Base-by-base conservation (phyloP, 2,797 vertebrate species). In the Synanceia verrucosa region DNA sequence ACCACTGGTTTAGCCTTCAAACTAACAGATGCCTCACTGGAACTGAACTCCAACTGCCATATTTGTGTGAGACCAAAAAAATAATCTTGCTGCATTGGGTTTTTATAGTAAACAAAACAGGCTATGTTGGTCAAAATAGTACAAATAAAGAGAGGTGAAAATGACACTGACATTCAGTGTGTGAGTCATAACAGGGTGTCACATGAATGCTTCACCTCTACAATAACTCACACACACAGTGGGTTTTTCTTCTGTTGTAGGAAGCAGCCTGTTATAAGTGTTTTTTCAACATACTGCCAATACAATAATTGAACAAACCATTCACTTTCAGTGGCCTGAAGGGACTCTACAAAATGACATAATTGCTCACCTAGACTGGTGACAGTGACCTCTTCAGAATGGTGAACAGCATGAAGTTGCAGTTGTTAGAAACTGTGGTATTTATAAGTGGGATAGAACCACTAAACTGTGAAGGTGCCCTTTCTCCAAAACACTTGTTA, bases 261-360 rank as follows among this genome's bases (percentile, higher is more conserved):
- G 66, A 58, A 5, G 51, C 55, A 37, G 36, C 12, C 62, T 31
- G 11, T 73, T 73, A 60, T 52, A 37, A 57, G 19, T 18, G n/a
- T 5, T 71, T 62, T 72, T 13, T 74, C 34, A 19, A 28, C n/a
- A 36, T 41, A 29, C 46, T 65, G 69, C 61, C 63, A 66, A 55
- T 72, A 55, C 29, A 24, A 69, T 36, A 65, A 78, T 46, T 57
- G 18, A 6, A 58, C 43, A 5, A 37, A 23, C 6, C 24, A 59
- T 31, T 28, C 6, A 5, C 33, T 70, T 41, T 72, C 29, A 34
- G 9, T 39, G n/a, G 11, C 66, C 26, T 10, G 13, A 41, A 65
- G 51, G 23, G 37, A 28, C 57, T 48, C 62, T 29, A 24, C 29
- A 41, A 37, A 75, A 56, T 10, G 43, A 41, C 9, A 72, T 59